Conservation (phyloP, 2,797 vertebrate genomes). For the Falco cherrug region DNA sequence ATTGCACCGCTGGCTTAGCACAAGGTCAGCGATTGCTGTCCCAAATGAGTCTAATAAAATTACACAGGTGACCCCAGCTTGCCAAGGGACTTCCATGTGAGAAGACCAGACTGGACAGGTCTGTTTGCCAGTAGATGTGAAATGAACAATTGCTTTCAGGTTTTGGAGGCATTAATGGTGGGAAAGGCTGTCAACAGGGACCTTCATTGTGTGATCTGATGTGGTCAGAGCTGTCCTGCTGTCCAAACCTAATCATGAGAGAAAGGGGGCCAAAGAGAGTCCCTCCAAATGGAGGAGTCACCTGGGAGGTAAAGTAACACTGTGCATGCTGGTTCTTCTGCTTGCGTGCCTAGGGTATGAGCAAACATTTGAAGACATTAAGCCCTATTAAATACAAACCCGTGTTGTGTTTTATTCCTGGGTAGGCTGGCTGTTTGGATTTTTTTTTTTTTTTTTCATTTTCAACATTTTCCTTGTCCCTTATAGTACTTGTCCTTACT, state of each 20-base stretch:
- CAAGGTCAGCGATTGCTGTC: neutral
- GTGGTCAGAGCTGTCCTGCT: neutral
- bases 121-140: neutral
- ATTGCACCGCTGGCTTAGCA: accelerated
- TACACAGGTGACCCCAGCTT: neutral
- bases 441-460: neutral
- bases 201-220: accelerated
- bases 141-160: neutral
- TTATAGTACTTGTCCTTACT: neutral
- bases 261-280: neutral
- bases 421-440: no score
- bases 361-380: neutral
- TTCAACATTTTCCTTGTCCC: neutral
- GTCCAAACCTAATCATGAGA: neutral
- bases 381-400: neutral
- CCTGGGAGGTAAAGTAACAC: neutral
- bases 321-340: neutral
- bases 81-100: neutral
- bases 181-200: neutral
- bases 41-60: neutral
- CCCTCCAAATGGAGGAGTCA: neutral
- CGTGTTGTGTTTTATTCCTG: neutral
- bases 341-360: neutral
- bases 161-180: neutral
- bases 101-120: neutral